Conservation (phyloP, 2,888 invertebrate genomes). For the Hypercompe scribonia region DNA sequence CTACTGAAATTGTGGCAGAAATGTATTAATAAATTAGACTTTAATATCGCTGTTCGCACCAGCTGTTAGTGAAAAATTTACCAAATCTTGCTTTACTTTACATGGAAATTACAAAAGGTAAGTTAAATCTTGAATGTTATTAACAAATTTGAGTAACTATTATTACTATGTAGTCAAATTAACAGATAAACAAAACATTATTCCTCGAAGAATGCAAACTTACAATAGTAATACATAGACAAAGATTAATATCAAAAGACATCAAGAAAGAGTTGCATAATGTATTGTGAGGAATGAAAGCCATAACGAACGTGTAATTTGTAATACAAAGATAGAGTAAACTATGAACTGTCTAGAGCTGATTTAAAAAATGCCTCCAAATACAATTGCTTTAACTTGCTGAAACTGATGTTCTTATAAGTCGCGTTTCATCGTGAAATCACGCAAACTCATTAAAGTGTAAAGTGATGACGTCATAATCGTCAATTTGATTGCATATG, state of each 20-base stretch:
- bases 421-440: slow-evolving; percentile 17
- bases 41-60: slow-evolving; percentile 53
- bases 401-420: not conserved
- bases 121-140: slow-evolving; percentile 64
- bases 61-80: slow-evolving; percentile 55
- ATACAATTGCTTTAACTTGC: not conserved
- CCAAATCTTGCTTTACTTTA: slow-evolving; percentile 68
- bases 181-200: slow-evolving; percentile 37
- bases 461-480: slow-evolving; percentile 40
- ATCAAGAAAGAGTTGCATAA: slow-evolving; percentile 45
- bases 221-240: slow-evolving; percentile 37
- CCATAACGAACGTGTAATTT: slow-evolving; percentile 39
- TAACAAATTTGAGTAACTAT: slow-evolving; percentile 60
- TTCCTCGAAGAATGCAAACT: slow-evolving; percentile 28
- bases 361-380: slow-evolving; percentile 11
- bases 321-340: slow-evolving; percentile 24
- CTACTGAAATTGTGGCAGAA: slow-evolving; percentile 35
- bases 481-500: slow-evolving; percentile 27
- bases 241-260: slow-evolving; percentile 42
- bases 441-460: slow-evolving; percentile 40
- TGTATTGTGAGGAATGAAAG: slow-evolving; percentile 39
- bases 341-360: slow-evolving; percentile 7
- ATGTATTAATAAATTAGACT: slow-evolving; percentile 42
- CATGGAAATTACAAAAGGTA: slow-evolving; percentile 74
- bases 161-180: slow-evolving; percentile 45